Evolutionary conservation across 2,113 vertebrate genomes (phyloP).

Genomic region (Bos javanicus): DNA sequence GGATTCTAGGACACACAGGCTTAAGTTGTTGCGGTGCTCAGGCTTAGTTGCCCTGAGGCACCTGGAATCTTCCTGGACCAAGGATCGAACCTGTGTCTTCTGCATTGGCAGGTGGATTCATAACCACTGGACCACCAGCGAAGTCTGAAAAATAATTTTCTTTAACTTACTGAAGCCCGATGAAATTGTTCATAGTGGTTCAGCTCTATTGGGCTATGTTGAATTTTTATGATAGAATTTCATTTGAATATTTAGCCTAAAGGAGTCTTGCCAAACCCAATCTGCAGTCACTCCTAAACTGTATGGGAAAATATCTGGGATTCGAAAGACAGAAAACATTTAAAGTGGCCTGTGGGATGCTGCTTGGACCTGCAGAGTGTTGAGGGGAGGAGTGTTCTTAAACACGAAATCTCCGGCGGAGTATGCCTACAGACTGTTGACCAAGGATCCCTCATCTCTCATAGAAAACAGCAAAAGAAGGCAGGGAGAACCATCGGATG

Average conservation of each 20-base stretch:
- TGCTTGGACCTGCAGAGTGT: background rate
- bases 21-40: fast-evolving
- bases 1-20: background rate
- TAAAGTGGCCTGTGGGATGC: background rate
- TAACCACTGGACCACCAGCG: background rate
- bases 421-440: background rate
- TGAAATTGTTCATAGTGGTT: background rate
- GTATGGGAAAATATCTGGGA: background rate
- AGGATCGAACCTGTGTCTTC: background rate
- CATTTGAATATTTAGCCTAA: background rate
- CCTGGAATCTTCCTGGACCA: background rate
- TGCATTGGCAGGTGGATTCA: background rate
- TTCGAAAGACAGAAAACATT: background rate
- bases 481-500: background rate
- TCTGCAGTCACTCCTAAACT: background rate
- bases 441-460: background rate
- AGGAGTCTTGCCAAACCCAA: background rate
- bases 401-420: background rate
- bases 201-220: background rate
- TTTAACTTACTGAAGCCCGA: background rate
- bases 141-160: background rate
- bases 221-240: background rate
- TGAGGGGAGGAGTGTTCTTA: background rate
- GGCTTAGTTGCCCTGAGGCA: background rate
- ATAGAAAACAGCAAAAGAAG: background rate